phyloP scores from a whole-genome alignment of 2,113 vertebrate genomes.

The Cynopterus brachyotis region DNA sequence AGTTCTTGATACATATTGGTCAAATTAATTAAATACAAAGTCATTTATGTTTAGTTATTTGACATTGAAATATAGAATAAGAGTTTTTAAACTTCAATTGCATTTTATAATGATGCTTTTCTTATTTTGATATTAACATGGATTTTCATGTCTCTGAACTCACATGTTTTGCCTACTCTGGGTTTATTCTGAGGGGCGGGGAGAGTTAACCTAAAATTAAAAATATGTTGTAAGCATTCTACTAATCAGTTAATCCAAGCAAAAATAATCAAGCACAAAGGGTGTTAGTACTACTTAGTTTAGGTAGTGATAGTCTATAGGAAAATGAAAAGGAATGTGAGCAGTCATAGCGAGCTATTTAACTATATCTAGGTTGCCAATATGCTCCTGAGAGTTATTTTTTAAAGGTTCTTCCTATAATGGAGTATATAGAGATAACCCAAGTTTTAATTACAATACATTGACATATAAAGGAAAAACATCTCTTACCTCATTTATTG shows the following conservation, averaged over 20 bases:
- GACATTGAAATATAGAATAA: constrained; percentile 22
- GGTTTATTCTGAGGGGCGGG: constrained; percentile 7
- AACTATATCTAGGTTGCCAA: not conserved
- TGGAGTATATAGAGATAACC: not conserved
- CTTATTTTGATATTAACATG: constrained; percentile 5
- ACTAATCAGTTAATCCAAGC: constrained; percentile 20
- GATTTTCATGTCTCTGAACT: constrained; percentile 22
- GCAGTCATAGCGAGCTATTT: not conserved
- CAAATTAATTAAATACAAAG: constrained; percentile 46
- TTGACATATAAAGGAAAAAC: not conserved
- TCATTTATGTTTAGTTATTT: constrained; percentile 50
- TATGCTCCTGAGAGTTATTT: not conserved
- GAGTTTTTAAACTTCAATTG: not conserved
- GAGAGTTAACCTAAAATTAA: constrained; percentile 49
- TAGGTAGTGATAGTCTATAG: not conserved
- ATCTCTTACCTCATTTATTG: not conserved
- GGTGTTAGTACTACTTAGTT: not conserved
- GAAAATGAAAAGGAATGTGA: not conserved
- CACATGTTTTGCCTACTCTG: constrained; percentile 17
- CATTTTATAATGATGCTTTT: constrained; percentile 39
- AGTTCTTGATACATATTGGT: constrained; percentile 23
- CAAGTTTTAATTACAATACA: not conserved
- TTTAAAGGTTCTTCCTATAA: not conserved
- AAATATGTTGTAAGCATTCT: constrained; percentile 27
- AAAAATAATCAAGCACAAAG: constrained; percentile 42